A percentile compares a stretch with the other conserved stretches of the same genome.
These are phyloP conservation scores for Aricia agestis DNA, from an alignment of 1,140 invertebrate species.

Conservation along the genomic window DNA sequence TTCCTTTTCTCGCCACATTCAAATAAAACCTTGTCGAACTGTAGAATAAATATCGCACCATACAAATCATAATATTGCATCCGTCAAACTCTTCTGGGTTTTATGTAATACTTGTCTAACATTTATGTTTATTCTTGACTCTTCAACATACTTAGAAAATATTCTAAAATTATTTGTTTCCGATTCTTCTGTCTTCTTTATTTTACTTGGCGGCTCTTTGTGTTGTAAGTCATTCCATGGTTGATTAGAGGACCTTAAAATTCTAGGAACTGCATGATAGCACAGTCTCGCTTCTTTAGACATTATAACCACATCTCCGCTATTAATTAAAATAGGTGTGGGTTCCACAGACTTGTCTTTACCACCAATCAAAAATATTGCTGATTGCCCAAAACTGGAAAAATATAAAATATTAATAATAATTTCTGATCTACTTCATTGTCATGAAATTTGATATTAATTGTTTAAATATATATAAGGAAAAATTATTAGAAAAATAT, in stretches of 20 bases:
- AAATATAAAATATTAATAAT: too few relatives aligned
- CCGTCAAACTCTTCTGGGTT: slow-evolving; percentile 49
- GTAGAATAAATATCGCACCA: not conserved
- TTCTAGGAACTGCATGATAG: slow-evolving; percentile 91
- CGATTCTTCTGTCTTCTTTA: slow-evolving; percentile 37
- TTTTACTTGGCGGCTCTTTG: slow-evolving; percentile 37
- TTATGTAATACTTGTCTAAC: slow-evolving; percentile 64
- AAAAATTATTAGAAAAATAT: too few relatives aligned
- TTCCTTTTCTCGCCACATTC: too few relatives aligned
- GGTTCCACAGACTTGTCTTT: slow-evolving; percentile 79
- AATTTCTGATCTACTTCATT: too few relatives aligned
- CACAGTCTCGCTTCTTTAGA: slow-evolving; percentile 83
- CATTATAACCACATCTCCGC: slow-evolving; percentile 91
- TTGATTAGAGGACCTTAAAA: slow-evolving; percentile 73
- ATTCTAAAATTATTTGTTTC: slow-evolving; percentile 41
- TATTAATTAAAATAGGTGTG: slow-evolving; percentile 82
- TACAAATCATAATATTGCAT: slow-evolving; percentile 20
- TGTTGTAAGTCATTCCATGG: slow-evolving; percentile 75
- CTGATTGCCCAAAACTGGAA: slow-evolving; percentile 90
- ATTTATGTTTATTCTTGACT: slow-evolving; percentile 70
- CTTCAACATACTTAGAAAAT: slow-evolving; percentile 49
- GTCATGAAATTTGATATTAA: too few relatives aligned
- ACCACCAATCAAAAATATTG: slow-evolving; percentile 91
- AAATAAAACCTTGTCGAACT: too few relatives aligned
- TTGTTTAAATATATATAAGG: too few relatives aligned